Evolutionary conservation across 1,140 invertebrate species (phyloP), one percentile per base, ranked within the genome.

Genomic region (Aphelenchoides fujianensis): DNA sequence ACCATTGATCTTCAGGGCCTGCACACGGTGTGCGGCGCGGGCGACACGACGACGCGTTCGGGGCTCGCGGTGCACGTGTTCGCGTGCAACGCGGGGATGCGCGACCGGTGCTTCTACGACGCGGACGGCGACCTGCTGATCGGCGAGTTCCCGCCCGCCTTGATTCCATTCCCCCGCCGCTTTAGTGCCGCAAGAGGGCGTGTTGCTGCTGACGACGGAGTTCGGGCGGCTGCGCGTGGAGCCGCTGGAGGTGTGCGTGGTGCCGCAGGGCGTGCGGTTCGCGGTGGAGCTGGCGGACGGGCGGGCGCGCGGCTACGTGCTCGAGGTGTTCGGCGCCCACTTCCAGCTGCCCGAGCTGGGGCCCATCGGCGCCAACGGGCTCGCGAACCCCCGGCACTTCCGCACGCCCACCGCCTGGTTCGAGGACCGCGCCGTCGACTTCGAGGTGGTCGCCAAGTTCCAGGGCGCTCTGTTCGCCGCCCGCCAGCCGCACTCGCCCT

Each of bases 51-150:
- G 55, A 83, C 87, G 5, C 89, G 94, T 54, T 86, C 90, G 84
- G 95, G 95, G 0, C 84, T 95, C 30, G 92, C 92, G 1, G 90
- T 98, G 41, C 93, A 98, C 82, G 88, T 95, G 67, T 98, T 91
- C 84, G 84, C 90, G 0, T 96, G 92, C 85, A 97, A 96, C 84
- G 84, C 85, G 0, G 90, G 91, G 0, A 98, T 98, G 95, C 86
- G 88, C 27, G 88, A 94, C 78, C 89, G 89, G 73, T 91, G 91
- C 63, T 90, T 95, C 76, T 96, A 95, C 82, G 95, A 93, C 86
- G 90, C 94, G 57, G 96, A 98, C 88, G 96, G 96, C 31, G 94
- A 98, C 85, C 91, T 97, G 79, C 88, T 98, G 19, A 92, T 98
- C 78, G 95, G 92, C 23, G 23, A 16, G 41, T n/a, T n/a, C n/a